Evolutionary conservation across 2,797 vertebrate species (phyloP), one percentile per base, ranked within the genome.

Genomic region (Perodicticus potto): DNA sequence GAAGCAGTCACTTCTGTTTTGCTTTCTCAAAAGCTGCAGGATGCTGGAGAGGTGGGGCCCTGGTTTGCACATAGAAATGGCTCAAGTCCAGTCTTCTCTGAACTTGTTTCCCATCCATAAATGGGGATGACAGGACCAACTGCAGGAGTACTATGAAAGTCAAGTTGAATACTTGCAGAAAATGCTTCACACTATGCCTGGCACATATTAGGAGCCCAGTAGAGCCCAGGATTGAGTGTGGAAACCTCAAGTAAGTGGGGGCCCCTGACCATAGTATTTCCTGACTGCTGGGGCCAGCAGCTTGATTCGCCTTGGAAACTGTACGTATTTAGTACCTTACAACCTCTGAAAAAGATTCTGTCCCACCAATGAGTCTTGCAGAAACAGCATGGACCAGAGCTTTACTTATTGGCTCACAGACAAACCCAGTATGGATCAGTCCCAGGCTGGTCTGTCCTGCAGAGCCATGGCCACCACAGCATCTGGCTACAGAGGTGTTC

Each of bases 381-480:
- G 34, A 73, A 72, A 83, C 73, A 37, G 22, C 59, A 45, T 4
- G 7, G 23, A 63, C 32, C 82, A 55, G 32, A 55, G 22, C 53
- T 20, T 32, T 0, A 1, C 25, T 55, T 1, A 23, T 43, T 43
- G 17, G 0, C 12, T 37, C 13, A 29, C 0, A 13, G 13, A 8
- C 53, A 12, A 53, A 74, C 23, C 25, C 23, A 5, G 2, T 65
- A 45, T 14, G 32, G 22, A 63, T 82, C 86, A 10, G 53, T 4
- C 61, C 65, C 20, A 32, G 88, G 57, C 45, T 17, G 27, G 23
- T 43, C 67, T 27, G 14, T 22, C 69, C 7, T 22, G 37, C 13
- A 34, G 14, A 65, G 90, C n/a, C 27, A 34, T 40, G 32, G 29
- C 25, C 27, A 16, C 59, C 53, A 23, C 9, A 13, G 61, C 7